These are phyloP conservation scores for Smutsia temminckii DNA, from an alignment of 2,797 vertebrate genomes.

Conservation along the genomic window DNA sequence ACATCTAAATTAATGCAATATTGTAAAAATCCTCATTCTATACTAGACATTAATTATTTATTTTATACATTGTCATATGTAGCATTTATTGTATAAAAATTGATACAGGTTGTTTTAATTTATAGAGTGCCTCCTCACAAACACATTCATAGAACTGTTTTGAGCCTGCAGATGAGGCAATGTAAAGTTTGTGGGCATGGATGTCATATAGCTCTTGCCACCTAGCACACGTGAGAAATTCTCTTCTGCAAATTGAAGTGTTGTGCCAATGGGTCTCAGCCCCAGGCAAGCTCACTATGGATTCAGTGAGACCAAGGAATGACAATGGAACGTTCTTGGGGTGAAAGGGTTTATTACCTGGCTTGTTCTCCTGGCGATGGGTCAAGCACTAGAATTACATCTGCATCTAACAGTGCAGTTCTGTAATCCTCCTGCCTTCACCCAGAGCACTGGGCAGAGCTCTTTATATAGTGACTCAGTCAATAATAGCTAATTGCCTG, in stretches of 20 bases:
- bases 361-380: too few relatives aligned
- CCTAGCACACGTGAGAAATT: neutral
- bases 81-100: neutral
- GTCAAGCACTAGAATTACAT: too few relatives aligned
- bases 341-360: too few relatives aligned
- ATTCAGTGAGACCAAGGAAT: too few relatives aligned
- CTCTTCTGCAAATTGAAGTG: neutral
- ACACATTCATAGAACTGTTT: neutral
- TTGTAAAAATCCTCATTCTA: neutral
- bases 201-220: neutral
- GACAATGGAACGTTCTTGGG: too few relatives aligned
- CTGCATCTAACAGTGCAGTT: too few relatives aligned
- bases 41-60: neutral
- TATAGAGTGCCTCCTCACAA: neutral
- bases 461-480: too few relatives aligned
- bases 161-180: neutral
- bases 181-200: neutral
- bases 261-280: too few relatives aligned
- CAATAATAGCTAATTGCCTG: too few relatives aligned
- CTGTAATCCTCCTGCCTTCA: too few relatives aligned
- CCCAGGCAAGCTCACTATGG: too few relatives aligned
- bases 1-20: neutral
- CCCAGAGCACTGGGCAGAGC: too few relatives aligned
- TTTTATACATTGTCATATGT: neutral
- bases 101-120: neutral